phyloP scores from a whole-genome alignment of 2,888 invertebrate genomes.

The Ceraclea dissimilis region DNA sequence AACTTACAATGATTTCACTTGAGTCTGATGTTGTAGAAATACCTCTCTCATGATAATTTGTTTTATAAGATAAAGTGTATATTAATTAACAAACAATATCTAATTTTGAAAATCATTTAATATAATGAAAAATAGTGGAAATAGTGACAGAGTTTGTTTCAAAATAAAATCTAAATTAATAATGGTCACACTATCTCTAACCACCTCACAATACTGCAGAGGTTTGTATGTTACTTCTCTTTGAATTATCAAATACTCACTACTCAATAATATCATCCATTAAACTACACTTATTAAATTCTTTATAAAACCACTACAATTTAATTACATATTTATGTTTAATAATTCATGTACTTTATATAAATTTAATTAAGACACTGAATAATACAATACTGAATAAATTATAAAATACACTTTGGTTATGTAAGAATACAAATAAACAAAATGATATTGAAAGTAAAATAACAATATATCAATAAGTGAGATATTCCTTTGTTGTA shows the following conservation, averaged over 20 bases:
- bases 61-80: neutral
- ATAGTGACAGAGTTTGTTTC: neutral
- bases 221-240: too few species aligned
- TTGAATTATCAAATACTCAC: too few species aligned
- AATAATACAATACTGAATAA: neutral
- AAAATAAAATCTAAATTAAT: neutral
- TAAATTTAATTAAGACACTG: too few species aligned
- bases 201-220: neutral
- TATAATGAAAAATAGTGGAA: neutral
- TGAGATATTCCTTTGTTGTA: neutral
- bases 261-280: too few species aligned
- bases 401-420: neutral
- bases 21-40: neutral
- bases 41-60: conserved; percentile 2
- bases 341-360: too few species aligned
- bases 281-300: too few species aligned
- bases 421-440: neutral
- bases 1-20: too few species aligned
- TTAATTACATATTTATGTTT: too few species aligned
- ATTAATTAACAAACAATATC: neutral
- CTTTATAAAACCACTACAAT: too few species aligned
- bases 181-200: neutral
- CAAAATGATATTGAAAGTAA: neutral
- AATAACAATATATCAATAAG: neutral
- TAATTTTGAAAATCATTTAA: conserved; percentile 1